phyloP scores from a whole-genome alignment of 2,888 invertebrate genomes.

The Actias luna region DNA sequence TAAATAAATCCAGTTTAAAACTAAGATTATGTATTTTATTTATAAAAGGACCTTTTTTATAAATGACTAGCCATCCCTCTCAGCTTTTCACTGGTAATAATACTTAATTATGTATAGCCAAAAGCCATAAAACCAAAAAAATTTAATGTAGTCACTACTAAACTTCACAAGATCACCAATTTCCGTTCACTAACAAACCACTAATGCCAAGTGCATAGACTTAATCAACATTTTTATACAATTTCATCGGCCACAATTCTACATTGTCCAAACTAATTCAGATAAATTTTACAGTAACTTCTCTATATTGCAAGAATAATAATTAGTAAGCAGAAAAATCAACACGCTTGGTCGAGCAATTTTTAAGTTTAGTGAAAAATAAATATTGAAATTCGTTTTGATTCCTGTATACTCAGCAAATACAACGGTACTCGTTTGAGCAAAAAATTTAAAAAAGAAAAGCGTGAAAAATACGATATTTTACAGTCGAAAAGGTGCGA shows the following conservation, averaged over 20 bases:
- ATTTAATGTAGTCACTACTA: no score
- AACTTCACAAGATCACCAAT: no score
- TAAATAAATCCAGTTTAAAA: neutral
- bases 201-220: neutral
- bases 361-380: neutral
- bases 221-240: neutral
- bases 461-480: slow-evolving; percentile 60
- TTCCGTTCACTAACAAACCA: no score
- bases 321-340: neutral
- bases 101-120: no score
- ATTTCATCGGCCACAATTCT: neutral
- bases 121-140: no score
- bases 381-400: neutral
- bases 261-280: neutral
- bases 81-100: no score
- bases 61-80: no score
- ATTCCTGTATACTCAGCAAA: neutral
- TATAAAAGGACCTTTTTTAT: no score
- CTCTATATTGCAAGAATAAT: neutral
- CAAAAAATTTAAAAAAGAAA: slow-evolving; percentile 31
- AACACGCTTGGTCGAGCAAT: neutral
- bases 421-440: slow-evolving; percentile 1
- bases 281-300: neutral
- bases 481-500: slow-evolving; percentile 60
- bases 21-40: no score